Conservation (phyloP, 2,888 invertebrate species). For the Epinotia demarniana region DNA sequence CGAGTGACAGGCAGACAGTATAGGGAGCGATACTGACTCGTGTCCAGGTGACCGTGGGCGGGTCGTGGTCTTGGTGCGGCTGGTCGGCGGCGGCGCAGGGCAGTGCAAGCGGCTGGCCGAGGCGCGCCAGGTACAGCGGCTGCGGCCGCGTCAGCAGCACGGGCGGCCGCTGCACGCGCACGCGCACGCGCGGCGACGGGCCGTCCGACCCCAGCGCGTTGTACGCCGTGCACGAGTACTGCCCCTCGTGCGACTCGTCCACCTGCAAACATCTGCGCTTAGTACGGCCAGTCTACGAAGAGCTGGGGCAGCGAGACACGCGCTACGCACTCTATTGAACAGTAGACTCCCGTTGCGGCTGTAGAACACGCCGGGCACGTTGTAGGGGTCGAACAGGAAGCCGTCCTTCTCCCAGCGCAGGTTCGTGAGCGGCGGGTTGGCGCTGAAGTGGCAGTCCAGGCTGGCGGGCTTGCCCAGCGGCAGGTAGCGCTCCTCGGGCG, state of each 20-base stretch:
- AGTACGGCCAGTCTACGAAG: not conserved
- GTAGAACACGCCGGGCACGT: constrained; percentile 94
- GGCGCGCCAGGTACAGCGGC: constrained; percentile 92
- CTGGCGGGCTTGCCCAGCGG: constrained; percentile 93
- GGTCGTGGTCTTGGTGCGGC: constrained; percentile 52
- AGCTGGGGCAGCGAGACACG: not conserved
- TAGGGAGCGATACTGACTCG: constrained; percentile 51
- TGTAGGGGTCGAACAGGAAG: constrained; percentile 94
- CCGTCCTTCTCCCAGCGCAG: constrained; percentile 97
- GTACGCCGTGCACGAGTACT: constrained; percentile 96
- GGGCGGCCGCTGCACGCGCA: constrained; percentile 94
- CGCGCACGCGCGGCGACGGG: constrained; percentile 92
- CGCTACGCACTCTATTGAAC: constrained; percentile 86
- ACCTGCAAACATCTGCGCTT: constrained; percentile 75
- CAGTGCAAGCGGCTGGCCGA: constrained; percentile 91
- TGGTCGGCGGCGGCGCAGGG: constrained; percentile 92
- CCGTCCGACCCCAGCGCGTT: constrained; percentile 95
- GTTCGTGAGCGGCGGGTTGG: constrained; percentile 95
- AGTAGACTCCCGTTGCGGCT: constrained; percentile 93
- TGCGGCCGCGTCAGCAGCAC: constrained; percentile 92
- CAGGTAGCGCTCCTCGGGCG: constrained; percentile 93
- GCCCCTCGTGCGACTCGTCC: constrained; percentile 93
- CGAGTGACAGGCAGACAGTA: not conserved
- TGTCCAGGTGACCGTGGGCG: constrained; percentile 58
- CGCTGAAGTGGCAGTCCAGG: constrained; percentile 95